Evolutionary conservation across 2,888 invertebrate species (phyloP), one percentile per base, ranked within the genome.

Genomic region (Aporophyla lueneburgensis): DNA sequence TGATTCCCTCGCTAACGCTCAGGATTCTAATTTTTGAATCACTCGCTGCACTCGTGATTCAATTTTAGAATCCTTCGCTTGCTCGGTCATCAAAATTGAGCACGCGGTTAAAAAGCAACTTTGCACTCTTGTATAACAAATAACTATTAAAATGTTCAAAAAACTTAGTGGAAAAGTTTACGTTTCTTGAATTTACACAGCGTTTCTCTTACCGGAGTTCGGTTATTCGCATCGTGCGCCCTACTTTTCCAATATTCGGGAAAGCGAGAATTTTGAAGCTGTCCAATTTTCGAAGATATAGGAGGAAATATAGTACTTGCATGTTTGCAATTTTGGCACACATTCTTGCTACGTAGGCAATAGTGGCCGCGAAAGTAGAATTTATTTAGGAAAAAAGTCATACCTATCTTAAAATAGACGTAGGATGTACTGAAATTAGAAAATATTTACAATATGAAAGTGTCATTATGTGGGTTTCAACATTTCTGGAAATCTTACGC

Each of bases 181-280:
- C 69, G 68, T 69, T 71, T 70, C 67, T 71, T 74, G 72, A 74
- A 74, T 83, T 76, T 80, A 76, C 74, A 53, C 61, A 40, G 56
- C 73, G 49, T 80, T 88, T 74, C 76, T 80, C 74, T 78, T 70
- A 65, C 43, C 63, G 4, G 43, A 59, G 74, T 74, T 62, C 33
- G 63, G 67, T 81, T 84, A 79, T 86, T 79, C 74, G 85, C 84
- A 74, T 88, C 81, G 62, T 68, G 74, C 66, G 88, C 61, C 78
- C 88, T 77, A 88, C 81, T 87, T 86, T 72, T 33, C 56, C 59
- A 61, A 84, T 79, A 77, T 87, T 77, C 74, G 65, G 61, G 65
- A 54, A 46, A 81, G 69, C 63, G 76, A 54, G 65, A 79, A 74
- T 86, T 88, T 81, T 65, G 71, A 84, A 79, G 69, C 67, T 76